Percentiles rank a stretch among this genome's conserved stretches.
These are phyloP conservation scores for Aldrovandia affinis DNA, from an alignment of 2,797 vertebrate species.

Conservation along the genomic window DNA sequence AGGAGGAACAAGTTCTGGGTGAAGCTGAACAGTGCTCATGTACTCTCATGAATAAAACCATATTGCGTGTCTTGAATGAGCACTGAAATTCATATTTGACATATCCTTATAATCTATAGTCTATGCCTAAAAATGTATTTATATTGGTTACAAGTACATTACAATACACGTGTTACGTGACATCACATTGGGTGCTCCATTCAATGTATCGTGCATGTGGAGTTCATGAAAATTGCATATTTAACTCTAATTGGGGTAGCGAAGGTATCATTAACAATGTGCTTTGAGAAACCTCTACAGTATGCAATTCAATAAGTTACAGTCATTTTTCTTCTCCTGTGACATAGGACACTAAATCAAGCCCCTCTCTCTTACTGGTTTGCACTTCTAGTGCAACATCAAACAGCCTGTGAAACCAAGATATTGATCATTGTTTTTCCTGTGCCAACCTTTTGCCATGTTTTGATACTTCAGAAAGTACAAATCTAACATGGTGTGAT, in stretches of 20 bases:
- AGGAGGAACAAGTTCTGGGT: neutral
- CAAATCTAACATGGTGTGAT: slow-evolving; percentile 10
- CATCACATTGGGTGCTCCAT: neutral
- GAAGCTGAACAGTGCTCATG: slow-evolving; percentile 9
- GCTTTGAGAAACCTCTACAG: slow-evolving; percentile 25
- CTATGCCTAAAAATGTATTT: neutral
- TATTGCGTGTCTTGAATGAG: neutral
- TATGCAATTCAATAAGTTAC: slow-evolving; percentile 27
- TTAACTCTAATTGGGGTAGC: slow-evolving; percentile 4
- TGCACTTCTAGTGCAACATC: slow-evolving; percentile 28
- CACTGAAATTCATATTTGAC: neutral
- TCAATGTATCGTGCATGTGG: too few species aligned
- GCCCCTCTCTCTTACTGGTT: slow-evolving; percentile 18
- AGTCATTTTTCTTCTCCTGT: slow-evolving; percentile 38
- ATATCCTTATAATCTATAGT: neutral
- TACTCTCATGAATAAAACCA: slow-evolving; percentile 10
- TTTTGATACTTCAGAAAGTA: slow-evolving; percentile 11
- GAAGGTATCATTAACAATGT: slow-evolving; percentile 19
- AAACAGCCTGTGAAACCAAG: slow-evolving; percentile 20
- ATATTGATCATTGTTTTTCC: slow-evolving; percentile 34
- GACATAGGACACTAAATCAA: slow-evolving; percentile 42
- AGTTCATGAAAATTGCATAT: neutral
- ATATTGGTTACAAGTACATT: neutral
- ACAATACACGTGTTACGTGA: neutral
- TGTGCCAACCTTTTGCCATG: slow-evolving; percentile 8